A percentile compares a stretch with the other conserved stretches of the same genome.
phyloP scores from a whole-genome alignment of 1,140 invertebrate species.

The Pseudomyrmex concolor region DNA sequence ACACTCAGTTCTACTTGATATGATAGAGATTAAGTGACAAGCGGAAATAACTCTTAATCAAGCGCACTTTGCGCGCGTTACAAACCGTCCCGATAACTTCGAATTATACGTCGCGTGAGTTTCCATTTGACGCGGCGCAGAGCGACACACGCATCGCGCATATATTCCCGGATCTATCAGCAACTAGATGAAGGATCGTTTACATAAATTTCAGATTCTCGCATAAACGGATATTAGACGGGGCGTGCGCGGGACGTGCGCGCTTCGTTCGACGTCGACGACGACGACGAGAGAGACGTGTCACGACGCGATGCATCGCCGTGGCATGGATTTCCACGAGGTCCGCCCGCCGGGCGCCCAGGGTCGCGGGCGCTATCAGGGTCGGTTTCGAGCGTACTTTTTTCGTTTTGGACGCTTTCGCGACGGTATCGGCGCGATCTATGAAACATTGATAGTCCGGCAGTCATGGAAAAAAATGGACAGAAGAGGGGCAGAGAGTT shows the following conservation, averaged over 20 bases:
- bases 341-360: not conserved
- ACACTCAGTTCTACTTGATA: no score
- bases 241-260: constrained; percentile 40
- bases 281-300: not conserved
- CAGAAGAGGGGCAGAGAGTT: constrained; percentile 69
- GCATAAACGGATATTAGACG: constrained; percentile 66
- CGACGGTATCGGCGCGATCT: constrained; percentile 68
- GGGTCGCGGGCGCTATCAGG: constrained; percentile 54
- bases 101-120: constrained; percentile 22
- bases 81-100: not conserved
- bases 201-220: constrained; percentile 63
- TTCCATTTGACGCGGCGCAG: constrained; percentile 42
- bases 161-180: constrained; percentile 56
- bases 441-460: constrained; percentile 74
- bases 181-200: constrained; percentile 49
- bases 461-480: constrained; percentile 61
- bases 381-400: constrained; percentile 66
- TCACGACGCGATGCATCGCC: constrained; percentile 13
- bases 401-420: constrained; percentile 55
- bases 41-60: constrained; percentile 47
- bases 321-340: constrained; percentile 46
- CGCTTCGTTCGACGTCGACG: not conserved
- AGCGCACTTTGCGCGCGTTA: not conserved
- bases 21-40: not conserved
- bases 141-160: constrained; percentile 48